phyloP scores from a whole-genome alignment of 1,140 invertebrate genomes.

The Diorhabda elongata region DNA sequence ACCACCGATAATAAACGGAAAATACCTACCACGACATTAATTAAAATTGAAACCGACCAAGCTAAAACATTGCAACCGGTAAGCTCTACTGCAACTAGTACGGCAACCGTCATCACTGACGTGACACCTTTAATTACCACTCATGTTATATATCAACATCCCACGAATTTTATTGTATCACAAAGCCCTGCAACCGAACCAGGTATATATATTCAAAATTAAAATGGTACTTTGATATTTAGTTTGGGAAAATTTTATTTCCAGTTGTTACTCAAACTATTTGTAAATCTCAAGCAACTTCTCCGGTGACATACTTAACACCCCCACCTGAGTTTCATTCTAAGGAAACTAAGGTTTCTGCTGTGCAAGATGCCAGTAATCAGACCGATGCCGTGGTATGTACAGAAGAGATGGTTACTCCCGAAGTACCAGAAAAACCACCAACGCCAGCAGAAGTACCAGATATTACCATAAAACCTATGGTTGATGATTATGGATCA shows the following conservation, averaged over 20 bases:
- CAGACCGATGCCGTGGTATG: slow-evolving; percentile 67
- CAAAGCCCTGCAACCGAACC: slow-evolving; percentile 34
- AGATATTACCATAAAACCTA: neutral
- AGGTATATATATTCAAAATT: slow-evolving; percentile 10
- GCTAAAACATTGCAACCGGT: slow-evolving; percentile 58
- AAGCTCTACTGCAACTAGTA: slow-evolving; percentile 50
- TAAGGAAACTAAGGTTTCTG: slow-evolving; percentile 42
- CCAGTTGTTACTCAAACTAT: slow-evolving; percentile 8
- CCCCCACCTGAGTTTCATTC: slow-evolving; percentile 55
- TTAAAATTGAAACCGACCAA: slow-evolving; percentile 62
- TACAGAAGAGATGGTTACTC: slow-evolving; percentile 48
- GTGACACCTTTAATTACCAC: slow-evolving; percentile 46
- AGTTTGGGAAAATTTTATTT: slow-evolving; percentile 1
- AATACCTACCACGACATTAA: slow-evolving; percentile 57
- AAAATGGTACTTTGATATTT: slow-evolving; percentile 30
- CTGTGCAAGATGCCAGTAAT: slow-evolving; percentile 74
- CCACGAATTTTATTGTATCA: slow-evolving; percentile 45
- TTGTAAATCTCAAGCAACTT: slow-evolving; percentile 56
- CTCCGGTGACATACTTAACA: slow-evolving; percentile 56
- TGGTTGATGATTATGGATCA: neutral
- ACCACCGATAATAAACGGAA: slow-evolving; percentile 57
- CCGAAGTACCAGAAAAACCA: slow-evolving; percentile 8
- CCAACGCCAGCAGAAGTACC: slow-evolving; percentile 16
- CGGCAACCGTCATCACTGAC: slow-evolving; percentile 49
- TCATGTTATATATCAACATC: slow-evolving; percentile 54